These are phyloP conservation scores for Agrochola litura DNA, from an alignment of 2,888 invertebrate genomes.

Conservation along the genomic window DNA sequence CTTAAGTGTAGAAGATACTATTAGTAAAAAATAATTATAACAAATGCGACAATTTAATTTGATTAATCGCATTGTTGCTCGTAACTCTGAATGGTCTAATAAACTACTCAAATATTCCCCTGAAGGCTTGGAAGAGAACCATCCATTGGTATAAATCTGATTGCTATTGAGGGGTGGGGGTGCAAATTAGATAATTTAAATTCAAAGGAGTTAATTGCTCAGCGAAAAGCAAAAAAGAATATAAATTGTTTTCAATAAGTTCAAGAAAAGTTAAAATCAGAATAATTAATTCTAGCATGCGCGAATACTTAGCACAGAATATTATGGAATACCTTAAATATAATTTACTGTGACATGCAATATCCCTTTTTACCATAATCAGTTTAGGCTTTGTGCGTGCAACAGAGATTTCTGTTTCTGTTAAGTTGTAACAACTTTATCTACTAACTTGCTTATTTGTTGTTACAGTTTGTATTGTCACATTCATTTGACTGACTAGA, in stretches of 20 bases:
- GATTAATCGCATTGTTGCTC: background rate
- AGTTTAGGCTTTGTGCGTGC: constrained; percentile 31
- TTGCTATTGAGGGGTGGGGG: constrained; percentile 31
- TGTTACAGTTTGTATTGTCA: constrained; percentile 27
- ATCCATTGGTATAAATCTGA: constrained; percentile 33
- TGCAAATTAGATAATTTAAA: constrained; percentile 20
- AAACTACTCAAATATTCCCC: background rate
- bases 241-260: constrained; percentile 9
- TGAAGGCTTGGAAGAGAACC: background rate
- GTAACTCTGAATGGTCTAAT: background rate
- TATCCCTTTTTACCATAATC: constrained; percentile 12
- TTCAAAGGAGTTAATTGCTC: constrained; percentile 65
- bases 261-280: constrained; percentile 33
- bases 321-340: constrained; percentile 26
- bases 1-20: background rate
- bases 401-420: constrained; percentile 24
- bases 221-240: constrained; percentile 67
- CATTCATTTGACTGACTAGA: constrained; percentile 20
- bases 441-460: constrained; percentile 28
- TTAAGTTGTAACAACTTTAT: constrained; percentile 32
- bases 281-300: constrained; percentile 52
- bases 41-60: background rate
- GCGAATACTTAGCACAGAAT: constrained; percentile 63
- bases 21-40: background rate
- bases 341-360: constrained; percentile 43